Evolutionary conservation across 2,888 invertebrate species (phyloP).

Genomic region (Tipula lateralis): DNA sequence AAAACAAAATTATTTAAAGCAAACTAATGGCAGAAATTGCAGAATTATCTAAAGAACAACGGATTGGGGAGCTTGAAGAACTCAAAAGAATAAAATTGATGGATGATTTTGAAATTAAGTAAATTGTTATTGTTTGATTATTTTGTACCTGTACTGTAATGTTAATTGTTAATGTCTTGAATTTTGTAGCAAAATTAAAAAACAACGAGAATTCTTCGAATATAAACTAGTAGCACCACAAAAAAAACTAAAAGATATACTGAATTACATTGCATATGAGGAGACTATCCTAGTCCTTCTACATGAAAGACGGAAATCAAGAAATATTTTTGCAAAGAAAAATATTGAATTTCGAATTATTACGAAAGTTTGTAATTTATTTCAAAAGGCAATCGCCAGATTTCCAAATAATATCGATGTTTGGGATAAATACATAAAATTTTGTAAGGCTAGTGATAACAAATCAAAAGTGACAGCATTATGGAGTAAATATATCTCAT

Average conservation of each 20-base stretch:
- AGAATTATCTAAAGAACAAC: not conserved
- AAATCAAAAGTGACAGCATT: not conserved
- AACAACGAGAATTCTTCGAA: not conserved
- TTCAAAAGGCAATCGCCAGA: not conserved
- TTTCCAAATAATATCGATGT: not conserved
- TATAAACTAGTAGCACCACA: not conserved
- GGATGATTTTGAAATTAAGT: conserved; percentile 4
- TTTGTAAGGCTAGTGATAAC: not conserved
- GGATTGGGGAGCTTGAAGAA: not conserved
- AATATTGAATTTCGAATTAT: not conserved
- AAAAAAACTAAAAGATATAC: not conserved
- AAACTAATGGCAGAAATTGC: not conserved
- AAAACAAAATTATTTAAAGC: not conserved
- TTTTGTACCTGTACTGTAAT: too few species aligned
- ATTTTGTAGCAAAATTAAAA: not conserved
- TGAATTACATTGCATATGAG: not conserved
- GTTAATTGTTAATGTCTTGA: not conserved
- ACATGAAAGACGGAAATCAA: not conserved
- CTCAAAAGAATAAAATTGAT: not conserved
- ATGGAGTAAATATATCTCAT: not conserved
- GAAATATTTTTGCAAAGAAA: not conserved
- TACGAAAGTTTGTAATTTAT: not conserved
- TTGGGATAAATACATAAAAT: conserved; percentile 26
- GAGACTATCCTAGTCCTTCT: not conserved
- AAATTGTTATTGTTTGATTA: not conserved